Conservation (phyloP, 1,140 invertebrate species). For the Chrysomallon squamiferum region DNA sequence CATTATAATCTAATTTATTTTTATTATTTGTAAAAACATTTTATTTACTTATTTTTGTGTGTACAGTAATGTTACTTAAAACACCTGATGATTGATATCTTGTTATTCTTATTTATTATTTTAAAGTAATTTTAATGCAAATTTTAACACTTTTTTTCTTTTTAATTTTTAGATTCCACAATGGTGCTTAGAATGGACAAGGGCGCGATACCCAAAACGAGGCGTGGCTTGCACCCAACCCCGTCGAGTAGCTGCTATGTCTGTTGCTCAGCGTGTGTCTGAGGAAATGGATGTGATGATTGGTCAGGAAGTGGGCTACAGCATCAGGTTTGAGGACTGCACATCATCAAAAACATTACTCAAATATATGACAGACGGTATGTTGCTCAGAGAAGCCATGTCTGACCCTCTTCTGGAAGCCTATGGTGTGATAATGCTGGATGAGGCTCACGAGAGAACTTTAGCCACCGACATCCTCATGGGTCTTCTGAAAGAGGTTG, state of each 20-base stretch:
- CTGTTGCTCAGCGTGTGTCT: constrained; percentile 95
- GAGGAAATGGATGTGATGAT: constrained; percentile 99
- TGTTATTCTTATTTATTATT: too few species aligned
- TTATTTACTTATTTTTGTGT: too few species aligned
- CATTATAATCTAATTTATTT: too few species aligned
- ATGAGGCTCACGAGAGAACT: constrained; percentile 99
- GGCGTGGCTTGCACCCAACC: constrained; percentile 98
- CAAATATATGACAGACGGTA: constrained; percentile 99
- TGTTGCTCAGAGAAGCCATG: constrained; percentile 99
- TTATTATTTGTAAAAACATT: too few species aligned
- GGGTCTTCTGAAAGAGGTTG: constrained; percentile 97
- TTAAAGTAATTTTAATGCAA: too few species aligned
- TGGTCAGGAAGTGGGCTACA: constrained; percentile 98
- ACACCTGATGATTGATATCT: too few species aligned
- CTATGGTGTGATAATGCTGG: constrained; percentile 93
- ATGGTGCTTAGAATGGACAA: constrained; percentile 92
- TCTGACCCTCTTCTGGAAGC: constrained; percentile 96
- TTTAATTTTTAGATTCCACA: constrained; percentile 67
- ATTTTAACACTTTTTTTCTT: constrained; percentile 12
- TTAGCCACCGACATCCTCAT: constrained; percentile 98
- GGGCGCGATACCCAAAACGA: constrained; percentile 69
- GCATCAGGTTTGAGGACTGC: constrained; percentile 99
- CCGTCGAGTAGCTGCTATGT: constrained; percentile 97
- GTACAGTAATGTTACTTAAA: too few species aligned
- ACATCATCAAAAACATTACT: constrained; percentile 91